Conservation (phyloP, 2,888 invertebrate genomes). For the Patella caerulea region DNA sequence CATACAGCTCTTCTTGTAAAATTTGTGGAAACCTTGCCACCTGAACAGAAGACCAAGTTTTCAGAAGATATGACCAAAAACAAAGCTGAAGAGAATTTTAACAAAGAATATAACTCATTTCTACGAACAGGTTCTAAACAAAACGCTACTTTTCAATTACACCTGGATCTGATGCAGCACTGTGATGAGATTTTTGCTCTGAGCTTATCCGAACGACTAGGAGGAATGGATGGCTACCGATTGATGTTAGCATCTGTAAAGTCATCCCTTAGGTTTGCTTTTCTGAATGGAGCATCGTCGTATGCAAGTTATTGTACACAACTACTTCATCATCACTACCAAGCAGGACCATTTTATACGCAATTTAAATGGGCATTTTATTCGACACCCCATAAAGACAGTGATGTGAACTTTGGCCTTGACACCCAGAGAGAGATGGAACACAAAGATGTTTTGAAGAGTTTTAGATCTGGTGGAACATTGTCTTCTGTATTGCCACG, state of each 20-base stretch:
- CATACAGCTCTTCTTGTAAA: constrained; percentile 9
- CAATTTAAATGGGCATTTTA: constrained; percentile 29
- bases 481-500: too few relatives aligned
- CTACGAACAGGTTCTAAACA: not conserved
- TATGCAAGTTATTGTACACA: constrained; percentile 33
- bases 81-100: not conserved
- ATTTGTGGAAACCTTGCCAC: not conserved
- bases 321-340: constrained; percentile 28
- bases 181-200: constrained; percentile 35
- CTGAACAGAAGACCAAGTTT: not conserved
- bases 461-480: not conserved
- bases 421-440: constrained; percentile 36
- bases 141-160: constrained; percentile 12
- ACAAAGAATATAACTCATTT: not conserved
- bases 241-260: constrained; percentile 7
- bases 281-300: constrained; percentile 32
- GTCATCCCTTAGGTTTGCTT: constrained; percentile 20
- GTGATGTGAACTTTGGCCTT: constrained; percentile 30
- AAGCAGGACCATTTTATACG: constrained; percentile 30
- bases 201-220: constrained; percentile 30
- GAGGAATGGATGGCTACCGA: constrained; percentile 29
- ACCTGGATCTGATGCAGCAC: constrained; percentile 19
- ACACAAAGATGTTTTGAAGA: constrained; percentile 31
- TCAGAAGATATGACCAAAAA: not conserved
- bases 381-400: constrained; percentile 27